Conservation (phyloP, 2,888 invertebrate species). For the Tanytarsus gracilentus region DNA sequence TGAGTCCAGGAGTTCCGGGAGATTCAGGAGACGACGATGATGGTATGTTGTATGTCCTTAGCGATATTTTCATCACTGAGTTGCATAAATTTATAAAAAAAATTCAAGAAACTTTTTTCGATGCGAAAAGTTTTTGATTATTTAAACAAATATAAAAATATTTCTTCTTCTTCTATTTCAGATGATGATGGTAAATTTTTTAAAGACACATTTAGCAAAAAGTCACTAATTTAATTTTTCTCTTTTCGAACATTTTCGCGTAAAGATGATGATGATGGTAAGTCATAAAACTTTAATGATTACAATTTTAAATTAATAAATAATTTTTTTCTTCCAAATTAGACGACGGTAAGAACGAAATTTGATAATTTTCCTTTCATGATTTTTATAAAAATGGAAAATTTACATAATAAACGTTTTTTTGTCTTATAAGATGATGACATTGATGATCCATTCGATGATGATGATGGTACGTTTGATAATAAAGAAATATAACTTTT, state of each 20-base stretch:
- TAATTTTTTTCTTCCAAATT: neutral
- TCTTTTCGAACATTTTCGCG: too few species aligned
- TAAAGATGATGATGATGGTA: conserved; percentile 2
- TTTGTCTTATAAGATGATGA: conserved; percentile 14
- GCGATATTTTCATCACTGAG: too few species aligned
- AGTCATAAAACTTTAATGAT: neutral
- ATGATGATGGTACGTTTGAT: neutral
- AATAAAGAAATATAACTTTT: neutral
- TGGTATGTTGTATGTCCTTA: too few species aligned
- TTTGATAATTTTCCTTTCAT: neutral
- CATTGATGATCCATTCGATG: conserved; percentile 20
- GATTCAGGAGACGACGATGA: conserved; percentile 17
- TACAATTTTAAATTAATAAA: neutral
- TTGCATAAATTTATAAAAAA: too few species aligned
- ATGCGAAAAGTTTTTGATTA: too few species aligned
- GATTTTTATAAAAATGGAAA: neutral
- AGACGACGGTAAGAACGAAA: neutral
- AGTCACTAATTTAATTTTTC: too few species aligned
- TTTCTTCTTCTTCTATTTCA: too few species aligned
- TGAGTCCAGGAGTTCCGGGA: conserved; percentile 5
- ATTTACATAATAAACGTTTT: neutral
- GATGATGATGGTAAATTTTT: neutral
- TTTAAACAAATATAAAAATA: too few species aligned
- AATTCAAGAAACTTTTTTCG: too few species aligned
- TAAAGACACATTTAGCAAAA: too few species aligned